phyloP scores from a whole-genome alignment of 2,888 invertebrate genomes.

The Plemyria rubiginata region DNA sequence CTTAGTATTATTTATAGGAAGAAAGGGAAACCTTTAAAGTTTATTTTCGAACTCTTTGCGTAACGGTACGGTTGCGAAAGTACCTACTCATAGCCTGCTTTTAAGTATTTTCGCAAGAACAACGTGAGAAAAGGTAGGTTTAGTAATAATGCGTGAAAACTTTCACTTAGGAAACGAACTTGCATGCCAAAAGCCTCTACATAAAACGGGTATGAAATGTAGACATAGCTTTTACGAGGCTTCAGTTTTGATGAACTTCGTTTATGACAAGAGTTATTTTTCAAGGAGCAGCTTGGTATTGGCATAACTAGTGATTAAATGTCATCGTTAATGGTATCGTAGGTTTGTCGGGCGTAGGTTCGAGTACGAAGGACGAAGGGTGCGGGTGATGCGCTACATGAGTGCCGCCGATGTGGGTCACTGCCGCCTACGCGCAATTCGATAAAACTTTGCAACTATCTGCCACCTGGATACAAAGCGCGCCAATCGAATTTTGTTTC shows the following conservation, averaged over 20 bases:
- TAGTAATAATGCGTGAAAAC: too few relatives aligned
- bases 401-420: constrained; percentile 77
- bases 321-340: constrained; percentile 31
- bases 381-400: constrained; percentile 68
- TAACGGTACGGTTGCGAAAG: too few relatives aligned
- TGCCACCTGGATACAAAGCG: constrained; percentile 50
- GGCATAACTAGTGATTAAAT: constrained; percentile 31
- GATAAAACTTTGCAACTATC: constrained; percentile 77
- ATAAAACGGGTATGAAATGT: background rate
- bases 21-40: constrained; percentile 16
- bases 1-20: background rate
- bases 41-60: constrained; percentile 3
- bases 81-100: too few relatives aligned
- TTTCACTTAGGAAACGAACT: background rate
- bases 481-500: constrained; percentile 37
- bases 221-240: constrained; percentile 2
- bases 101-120: too few relatives aligned
- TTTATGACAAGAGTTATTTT: constrained; percentile 10
- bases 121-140: too few relatives aligned
- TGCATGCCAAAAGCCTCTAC: background rate
- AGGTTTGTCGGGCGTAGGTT: constrained; percentile 31
- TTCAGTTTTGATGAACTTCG: constrained; percentile 15
- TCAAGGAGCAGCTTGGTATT: constrained; percentile 11
- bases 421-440: constrained; percentile 80
- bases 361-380: constrained; percentile 65